phyloP scores from a whole-genome alignment of 2,113 vertebrate species.

The Pterocles burchelli region DNA sequence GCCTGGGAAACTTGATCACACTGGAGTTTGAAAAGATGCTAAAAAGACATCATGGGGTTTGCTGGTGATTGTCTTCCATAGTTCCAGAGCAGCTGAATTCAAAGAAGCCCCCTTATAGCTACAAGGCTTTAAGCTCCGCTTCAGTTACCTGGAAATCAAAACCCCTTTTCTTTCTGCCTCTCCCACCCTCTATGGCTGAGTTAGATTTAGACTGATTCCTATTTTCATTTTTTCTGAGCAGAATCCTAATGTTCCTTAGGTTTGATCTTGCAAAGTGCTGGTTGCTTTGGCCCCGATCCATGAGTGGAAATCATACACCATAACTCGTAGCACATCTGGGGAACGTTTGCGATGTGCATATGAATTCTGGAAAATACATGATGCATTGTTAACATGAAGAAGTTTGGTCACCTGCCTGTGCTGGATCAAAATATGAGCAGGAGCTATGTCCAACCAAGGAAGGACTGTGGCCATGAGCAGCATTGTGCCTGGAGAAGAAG shows the following conservation, averaged over 20 bases:
- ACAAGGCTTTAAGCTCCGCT: background rate
- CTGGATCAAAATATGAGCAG: background rate
- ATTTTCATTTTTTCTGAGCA: background rate
- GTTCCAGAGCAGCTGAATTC: background rate
- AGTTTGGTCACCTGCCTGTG: background rate
- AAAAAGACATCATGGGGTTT: background rate
- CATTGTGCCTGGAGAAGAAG: background rate
- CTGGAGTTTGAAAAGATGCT: background rate
- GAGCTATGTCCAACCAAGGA: background rate
- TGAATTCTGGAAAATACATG: background rate
- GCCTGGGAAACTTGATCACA: background rate
- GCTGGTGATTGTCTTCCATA: background rate
- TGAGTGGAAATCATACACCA: fast-evolving
- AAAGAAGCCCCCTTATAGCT: background rate
- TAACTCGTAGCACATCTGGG: background rate
- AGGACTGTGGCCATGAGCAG: background rate
- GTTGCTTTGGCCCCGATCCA: background rate
- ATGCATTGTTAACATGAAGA: background rate
- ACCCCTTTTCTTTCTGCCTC: background rate
- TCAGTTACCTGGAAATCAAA: background rate
- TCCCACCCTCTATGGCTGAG: background rate
- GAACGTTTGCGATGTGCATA: background rate
- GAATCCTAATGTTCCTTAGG: background rate
- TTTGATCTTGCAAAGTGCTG: background rate
- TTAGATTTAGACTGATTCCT: background rate